These are phyloP conservation scores for Sorex maritimensis DNA, from an alignment of 2,797 vertebrate genomes.

Conservation along the genomic window DNA sequence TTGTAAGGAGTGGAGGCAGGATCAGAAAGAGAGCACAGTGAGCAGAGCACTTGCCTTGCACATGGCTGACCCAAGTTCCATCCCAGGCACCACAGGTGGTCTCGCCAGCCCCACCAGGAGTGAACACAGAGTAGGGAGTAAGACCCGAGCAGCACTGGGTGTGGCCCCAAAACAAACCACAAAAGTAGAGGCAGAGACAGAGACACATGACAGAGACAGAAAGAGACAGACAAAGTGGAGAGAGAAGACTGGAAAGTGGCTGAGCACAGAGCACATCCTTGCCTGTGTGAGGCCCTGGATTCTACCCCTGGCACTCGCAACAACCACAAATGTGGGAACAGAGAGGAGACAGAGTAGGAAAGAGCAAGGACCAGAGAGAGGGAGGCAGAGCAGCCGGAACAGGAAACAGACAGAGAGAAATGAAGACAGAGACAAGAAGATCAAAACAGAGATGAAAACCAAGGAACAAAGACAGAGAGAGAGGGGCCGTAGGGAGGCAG, in stretches of 20 bases:
- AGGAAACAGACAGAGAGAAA: no score
- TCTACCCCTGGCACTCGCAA: no score
- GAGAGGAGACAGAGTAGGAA: background rate
- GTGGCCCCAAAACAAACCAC: no score
- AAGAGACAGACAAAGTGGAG: background rate
- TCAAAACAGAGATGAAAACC: background rate
- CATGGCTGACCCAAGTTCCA: no score
- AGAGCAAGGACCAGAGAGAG: background rate
- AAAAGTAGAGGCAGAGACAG: background rate
- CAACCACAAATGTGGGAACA: background rate
- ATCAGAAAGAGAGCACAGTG: background rate
- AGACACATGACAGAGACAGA: background rate
- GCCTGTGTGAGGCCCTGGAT: no score
- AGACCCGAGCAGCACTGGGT: no score
- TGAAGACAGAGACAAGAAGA: background rate
- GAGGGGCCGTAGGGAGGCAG: no score
- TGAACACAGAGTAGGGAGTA: no score
- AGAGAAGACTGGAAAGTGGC: accelerated
- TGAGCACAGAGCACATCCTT: background rate
- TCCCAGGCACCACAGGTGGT: no score
- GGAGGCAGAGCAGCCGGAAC: background rate
- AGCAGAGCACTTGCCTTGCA: background rate
- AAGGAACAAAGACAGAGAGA: no score
- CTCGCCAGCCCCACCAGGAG: no score
- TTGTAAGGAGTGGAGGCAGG: background rate